Evolutionary conservation across 1,140 invertebrate species (phyloP), one percentile per base, ranked within the genome.

Genomic region (Anoplophora glabripennis): DNA sequence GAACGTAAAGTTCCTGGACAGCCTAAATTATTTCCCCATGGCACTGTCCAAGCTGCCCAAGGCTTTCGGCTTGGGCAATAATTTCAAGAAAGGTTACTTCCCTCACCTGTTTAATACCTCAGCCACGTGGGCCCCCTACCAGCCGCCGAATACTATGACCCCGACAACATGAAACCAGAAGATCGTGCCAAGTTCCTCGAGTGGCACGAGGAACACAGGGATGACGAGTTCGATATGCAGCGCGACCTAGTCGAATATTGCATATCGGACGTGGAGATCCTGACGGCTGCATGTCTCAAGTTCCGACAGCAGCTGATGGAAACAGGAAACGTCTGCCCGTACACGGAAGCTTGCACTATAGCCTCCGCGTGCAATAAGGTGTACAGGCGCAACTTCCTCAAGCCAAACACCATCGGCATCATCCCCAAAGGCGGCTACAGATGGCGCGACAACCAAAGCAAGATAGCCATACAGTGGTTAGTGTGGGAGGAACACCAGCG

Each of bases 181-280:
- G 46, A 42, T 2, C 14, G 46, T 18, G 35, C 47, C 8, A 21
- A 46, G 11, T 67, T 68, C 36, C 9, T 59, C 12, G 45, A 60
- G 53, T 68, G 64, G 64, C 37, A 64, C 47, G 36, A 35, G 9
- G 28, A 57, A 17, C 45, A 67, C 7, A 17, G 41, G 28, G 7
- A 41, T 1, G 12, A 53, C 15, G 18, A 1, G 9, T 53, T 53
- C 42, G 49, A 41, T 28, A 33, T 67, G n/a, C 57, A 44, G 18
- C 4, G 36, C 37, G n/a, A n/a, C n/a, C n/a, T n/a, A n/a, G n/a
- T n/a, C n/a, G n/a, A n/a, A n/a, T n/a, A 52, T 15, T 52, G 49
- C 17, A 14, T 38, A 14, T 38, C 14, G 15, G 49, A 52, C 14
- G 49, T 52, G 36, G 14, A 52, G 38, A 52, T 52, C 11, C 21